Conservation (phyloP, 2,888 invertebrate genomes). For the Eupithecia tripunctaria region DNA sequence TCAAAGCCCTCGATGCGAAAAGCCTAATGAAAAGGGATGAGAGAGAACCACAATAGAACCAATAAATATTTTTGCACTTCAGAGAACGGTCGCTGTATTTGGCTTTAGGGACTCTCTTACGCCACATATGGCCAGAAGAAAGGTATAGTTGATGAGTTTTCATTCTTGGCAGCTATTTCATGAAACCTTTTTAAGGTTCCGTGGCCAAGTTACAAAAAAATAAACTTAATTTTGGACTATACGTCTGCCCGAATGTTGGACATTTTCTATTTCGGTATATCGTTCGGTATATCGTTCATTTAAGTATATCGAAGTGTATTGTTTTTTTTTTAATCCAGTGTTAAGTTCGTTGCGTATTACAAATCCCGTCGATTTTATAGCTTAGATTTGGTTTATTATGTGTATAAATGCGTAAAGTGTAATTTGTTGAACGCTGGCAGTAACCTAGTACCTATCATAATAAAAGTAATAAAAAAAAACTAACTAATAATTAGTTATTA, state of each 20-base stretch:
- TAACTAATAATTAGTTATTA: too few species aligned
- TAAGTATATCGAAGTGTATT: neutral
- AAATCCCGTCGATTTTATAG: too few species aligned
- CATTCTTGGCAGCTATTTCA: neutral
- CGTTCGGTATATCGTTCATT: neutral
- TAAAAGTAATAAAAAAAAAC: too few species aligned
- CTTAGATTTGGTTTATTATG: too few species aligned
- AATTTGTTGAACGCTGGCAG: too few species aligned
- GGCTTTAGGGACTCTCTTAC: constrained; percentile 27
- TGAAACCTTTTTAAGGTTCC: neutral
- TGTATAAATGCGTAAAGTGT: too few species aligned
- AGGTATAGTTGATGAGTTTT: constrained; percentile 7
- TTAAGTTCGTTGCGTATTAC: too few species aligned
- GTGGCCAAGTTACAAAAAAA: neutral
- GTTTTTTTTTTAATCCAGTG: neutral
- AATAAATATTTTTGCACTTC: constrained; percentile 45
- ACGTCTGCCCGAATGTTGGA: neutral
- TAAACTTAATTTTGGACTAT: neutral
- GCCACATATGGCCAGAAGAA: constrained; percentile 28
- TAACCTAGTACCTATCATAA: too few species aligned
- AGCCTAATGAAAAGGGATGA: constrained; percentile 43
- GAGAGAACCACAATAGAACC: constrained; percentile 39
- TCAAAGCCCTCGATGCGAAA: constrained; percentile 35
- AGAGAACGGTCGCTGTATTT: constrained; percentile 27
- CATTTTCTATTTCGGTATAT: neutral